Conservation (phyloP, 2,888 invertebrate species). For the Drosophila rellima region DNA sequence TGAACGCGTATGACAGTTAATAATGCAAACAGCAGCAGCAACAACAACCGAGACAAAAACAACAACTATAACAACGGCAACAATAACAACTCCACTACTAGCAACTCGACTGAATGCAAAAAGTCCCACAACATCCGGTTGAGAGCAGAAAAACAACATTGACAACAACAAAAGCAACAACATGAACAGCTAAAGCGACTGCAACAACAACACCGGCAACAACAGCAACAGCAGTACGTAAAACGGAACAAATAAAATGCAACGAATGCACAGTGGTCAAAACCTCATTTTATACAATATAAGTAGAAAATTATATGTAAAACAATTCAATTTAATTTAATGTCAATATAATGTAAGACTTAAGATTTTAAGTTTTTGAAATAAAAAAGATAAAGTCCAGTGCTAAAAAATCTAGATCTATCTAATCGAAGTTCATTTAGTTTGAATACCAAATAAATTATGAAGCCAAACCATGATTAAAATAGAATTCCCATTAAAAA, state of each 20-base stretch:
- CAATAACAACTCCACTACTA: slow-evolving; percentile 34
- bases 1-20: slow-evolving; percentile 80
- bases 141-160: slow-evolving; percentile 63
- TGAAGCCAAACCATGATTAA: too few relatives aligned
- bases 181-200: slow-evolving; percentile 23
- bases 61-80: slow-evolving; percentile 29
- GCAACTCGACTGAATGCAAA: slow-evolving; percentile 70
- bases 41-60: slow-evolving; percentile 26
- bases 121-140: slow-evolving; percentile 82
- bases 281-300: too few relatives aligned
- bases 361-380: too few relatives aligned
- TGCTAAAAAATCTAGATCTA: too few relatives aligned
- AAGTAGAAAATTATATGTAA: not conserved
- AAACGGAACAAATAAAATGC: slow-evolving; percentile 77
- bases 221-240: slow-evolving; percentile 48
- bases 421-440: too few relatives aligned
- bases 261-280: slow-evolving; percentile 49
- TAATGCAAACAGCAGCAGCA: slow-evolving; percentile 69
- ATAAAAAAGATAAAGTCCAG: too few relatives aligned
- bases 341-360: too few relatives aligned
- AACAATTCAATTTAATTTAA: not conserved
- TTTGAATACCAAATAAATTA: too few relatives aligned
- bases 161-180: slow-evolving; percentile 47
- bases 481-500: too few relatives aligned
- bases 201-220: slow-evolving; percentile 35